Base-by-base conservation (phyloP, 2,797 vertebrate genomes). In the Phoeniculus purpureus region DNA sequence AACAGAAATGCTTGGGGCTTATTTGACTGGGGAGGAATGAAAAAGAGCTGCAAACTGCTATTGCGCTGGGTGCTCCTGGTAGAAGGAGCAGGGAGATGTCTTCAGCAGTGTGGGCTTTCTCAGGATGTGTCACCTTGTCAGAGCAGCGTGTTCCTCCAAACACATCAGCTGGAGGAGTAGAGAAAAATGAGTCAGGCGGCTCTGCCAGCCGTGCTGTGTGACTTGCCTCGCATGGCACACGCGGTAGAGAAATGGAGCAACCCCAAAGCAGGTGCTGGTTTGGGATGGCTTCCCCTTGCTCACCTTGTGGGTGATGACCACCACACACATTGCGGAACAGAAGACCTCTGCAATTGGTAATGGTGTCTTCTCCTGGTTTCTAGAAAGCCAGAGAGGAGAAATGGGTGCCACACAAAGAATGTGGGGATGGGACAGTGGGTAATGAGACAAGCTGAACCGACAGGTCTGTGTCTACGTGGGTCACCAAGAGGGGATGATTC, bases 81-180 rank as follows among this genome's bases (percentile, higher is more conserved):
- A 14, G 81, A 87, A 88, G 81, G 92, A 93, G 88, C 76, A 55
- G 85, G 32, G 80, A 91, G 85, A 75, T 85, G 21, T 89, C 86
- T 87, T 89, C 61, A 21, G 84, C 81, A 94, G 90, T 95, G 95
- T 95, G 89, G 95, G 95, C 31, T 95, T 94, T 93, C 92, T 96
- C 85, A 85, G 90, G 90, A 96, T 96, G 94, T 94, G 94, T 95
- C 95, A 96, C 95, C 95, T 94, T 96, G 95, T 95, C 94, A 94
- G 92, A 94, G 95, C 95, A 94, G 81, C 5, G 15, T 89, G 95
- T 95, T 96, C 95, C 90, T 96, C 79, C 85, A 89, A 96, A 89
- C 92, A 94, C 93, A 96, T 95, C 95, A 94, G 92, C 93, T 65
- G 92, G 92, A 95, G 95, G 95, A 96, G 95, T 94, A 15, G 79